Evolutionary conservation across 2,797 vertebrate genomes (phyloP), one percentile per base, ranked within the genome.

Genomic region (Danio kyathit): DNA sequence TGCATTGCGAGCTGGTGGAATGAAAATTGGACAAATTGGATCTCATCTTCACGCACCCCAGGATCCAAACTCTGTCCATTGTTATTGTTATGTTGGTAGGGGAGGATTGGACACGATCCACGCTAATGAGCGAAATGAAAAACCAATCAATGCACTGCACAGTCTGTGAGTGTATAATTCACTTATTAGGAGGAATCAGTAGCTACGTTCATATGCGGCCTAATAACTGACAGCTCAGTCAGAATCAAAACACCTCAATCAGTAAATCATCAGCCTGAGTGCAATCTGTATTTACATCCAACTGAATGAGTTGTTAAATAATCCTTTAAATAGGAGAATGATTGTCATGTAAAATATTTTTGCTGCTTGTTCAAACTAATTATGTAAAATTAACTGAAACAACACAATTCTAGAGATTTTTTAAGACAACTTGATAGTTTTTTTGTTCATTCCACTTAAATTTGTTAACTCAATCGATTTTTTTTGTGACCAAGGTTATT

Each of bases 1-100:
- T 64, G 70, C 41, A 56, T 38, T 65, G 41, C 61, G 40, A 48
- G 49, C 49, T 48, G 21, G 59, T 40, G 51, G 21, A 80, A 73
- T 65, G 60, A 66, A 74, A 74, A 80, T 66, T 80, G 51, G 60
- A 80, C 70, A 74, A 80, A 80, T 74, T 74, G 16, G 43, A 46
- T 80, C 70, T 80, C 49, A 80, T 80, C 60, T 73, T 80, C 64
- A 64, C 51, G 8, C 70, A 80, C 70, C 51, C 60, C 60, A 13
- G 70, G 78, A 73, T 74, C 19, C 60, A 64, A 56, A 74, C 41
- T 46, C 59, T 16, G 52, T 74, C 70, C 60, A 74, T 65, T 66
- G 70, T 80, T 80, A 57, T 56, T 80, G 69, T 54, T 73, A 56
- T 80, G 60, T 56, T 64, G 43, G 60, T 46, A 65, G 41, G 70